Evolutionary conservation across 2,888 invertebrate species (phyloP).

Genomic region (Epinotia nisella): DNA sequence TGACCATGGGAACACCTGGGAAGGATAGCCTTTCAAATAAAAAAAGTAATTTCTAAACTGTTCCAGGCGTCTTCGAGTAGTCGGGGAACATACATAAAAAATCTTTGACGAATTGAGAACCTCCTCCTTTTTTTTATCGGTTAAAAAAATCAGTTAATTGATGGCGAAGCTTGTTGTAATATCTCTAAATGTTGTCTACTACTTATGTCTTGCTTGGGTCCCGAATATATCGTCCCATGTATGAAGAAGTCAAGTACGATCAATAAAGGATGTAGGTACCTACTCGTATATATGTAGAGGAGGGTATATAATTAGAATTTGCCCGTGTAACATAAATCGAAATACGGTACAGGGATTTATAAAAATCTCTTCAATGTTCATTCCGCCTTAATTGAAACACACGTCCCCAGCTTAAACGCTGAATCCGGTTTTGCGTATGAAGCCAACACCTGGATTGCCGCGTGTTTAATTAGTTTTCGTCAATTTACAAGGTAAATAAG

Average conservation of each 20-base stretch:
- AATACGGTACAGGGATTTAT: conserved; percentile 48
- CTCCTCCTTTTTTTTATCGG: no score
- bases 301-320: not conserved
- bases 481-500: conserved; percentile 56
- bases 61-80: no score
- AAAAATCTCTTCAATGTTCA: conserved; percentile 55
- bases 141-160: no score
- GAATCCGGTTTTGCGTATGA: conserved; percentile 57
- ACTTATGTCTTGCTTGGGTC: no score
- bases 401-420: conserved; percentile 58
- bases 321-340: conserved; percentile 39
- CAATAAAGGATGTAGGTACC: not conserved
- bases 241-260: not conserved
- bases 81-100: no score
- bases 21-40: no score
- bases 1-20: no score
- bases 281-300: no score
- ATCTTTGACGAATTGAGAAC: no score
- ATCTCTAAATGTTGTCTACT: not conserved
- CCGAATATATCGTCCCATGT: not conserved
- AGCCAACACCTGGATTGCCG: conserved; percentile 46
- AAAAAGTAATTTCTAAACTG: no score
- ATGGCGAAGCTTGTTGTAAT: conserved; percentile 8
- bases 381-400: conserved; percentile 64
- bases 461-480: conserved; percentile 60